Conservation (phyloP, 2,113 vertebrate genomes). For the Progne subis region DNA sequence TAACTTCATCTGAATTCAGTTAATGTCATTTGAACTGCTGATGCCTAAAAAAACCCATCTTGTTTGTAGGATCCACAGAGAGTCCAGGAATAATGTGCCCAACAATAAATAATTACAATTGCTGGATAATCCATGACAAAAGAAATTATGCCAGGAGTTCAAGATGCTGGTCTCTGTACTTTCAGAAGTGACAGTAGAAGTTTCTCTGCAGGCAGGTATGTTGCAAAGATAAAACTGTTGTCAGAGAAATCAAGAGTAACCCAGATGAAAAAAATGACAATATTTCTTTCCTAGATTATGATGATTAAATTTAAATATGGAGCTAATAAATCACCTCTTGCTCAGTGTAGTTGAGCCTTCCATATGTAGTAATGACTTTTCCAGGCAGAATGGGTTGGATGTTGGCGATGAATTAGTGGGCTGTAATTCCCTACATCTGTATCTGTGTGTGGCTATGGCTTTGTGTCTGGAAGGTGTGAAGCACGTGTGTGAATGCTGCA, state of each 20-base stretch:
- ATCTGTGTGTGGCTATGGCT: background rate
- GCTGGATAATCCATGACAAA: background rate
- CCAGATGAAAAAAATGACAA: background rate
- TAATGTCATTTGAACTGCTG: background rate
- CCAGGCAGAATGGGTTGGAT: background rate
- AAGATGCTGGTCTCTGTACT: background rate
- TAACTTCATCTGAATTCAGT: background rate
- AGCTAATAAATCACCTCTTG: background rate
- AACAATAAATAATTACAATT: background rate
- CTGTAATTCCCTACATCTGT: background rate
- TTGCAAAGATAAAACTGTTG: background rate
- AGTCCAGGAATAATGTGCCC: background rate
- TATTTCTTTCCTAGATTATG: background rate
- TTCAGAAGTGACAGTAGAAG: background rate
- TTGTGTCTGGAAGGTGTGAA: background rate
- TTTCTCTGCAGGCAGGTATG: background rate
- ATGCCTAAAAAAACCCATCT: background rate
- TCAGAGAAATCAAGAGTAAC: background rate
- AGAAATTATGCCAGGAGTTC: background rate
- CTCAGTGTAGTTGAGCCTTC: background rate
- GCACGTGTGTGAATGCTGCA: background rate
- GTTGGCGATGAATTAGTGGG: background rate
- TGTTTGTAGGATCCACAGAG: background rate
- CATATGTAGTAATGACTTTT: background rate
- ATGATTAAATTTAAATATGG: background rate